phyloP scores from a whole-genome alignment of 2,797 vertebrate genomes.

The Falco berigora region DNA sequence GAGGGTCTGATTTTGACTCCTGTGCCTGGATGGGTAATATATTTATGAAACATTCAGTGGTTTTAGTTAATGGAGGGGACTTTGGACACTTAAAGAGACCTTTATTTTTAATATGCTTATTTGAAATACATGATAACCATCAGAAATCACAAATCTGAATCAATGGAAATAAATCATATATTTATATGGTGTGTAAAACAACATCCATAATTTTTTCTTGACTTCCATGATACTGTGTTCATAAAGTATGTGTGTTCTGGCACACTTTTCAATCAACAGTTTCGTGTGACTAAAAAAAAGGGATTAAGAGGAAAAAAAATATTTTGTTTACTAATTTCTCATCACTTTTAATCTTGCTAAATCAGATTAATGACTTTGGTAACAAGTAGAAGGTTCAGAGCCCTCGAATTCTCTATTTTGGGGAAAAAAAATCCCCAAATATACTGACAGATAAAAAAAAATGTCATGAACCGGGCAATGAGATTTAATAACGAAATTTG shows the following conservation, averaged over 20 bases:
- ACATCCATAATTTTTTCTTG: background rate
- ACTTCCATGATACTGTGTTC: background rate
- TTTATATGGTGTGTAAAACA: background rate
- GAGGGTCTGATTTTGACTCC: background rate
- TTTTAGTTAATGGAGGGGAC: background rate
- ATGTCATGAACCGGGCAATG: background rate
- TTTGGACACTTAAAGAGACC: background rate
- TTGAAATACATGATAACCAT: background rate
- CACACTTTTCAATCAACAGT: background rate
- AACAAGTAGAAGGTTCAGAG: background rate
- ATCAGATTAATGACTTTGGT: background rate
- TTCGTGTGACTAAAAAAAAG: background rate
- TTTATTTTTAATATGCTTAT: background rate
- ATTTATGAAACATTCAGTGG: background rate
- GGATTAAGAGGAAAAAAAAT: background rate
- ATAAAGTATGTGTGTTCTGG: background rate
- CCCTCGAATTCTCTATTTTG: background rate
- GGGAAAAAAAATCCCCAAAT: background rate
- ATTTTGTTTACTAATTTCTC: background rate
- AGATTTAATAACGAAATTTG: background rate
- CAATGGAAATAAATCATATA: background rate
- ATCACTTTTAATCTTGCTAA: background rate
- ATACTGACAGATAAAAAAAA: background rate
- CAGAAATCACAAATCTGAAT: background rate
- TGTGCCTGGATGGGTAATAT: background rate